Conservation (phyloP, 2,113 vertebrate species). For the Lanius ludovicianus region DNA sequence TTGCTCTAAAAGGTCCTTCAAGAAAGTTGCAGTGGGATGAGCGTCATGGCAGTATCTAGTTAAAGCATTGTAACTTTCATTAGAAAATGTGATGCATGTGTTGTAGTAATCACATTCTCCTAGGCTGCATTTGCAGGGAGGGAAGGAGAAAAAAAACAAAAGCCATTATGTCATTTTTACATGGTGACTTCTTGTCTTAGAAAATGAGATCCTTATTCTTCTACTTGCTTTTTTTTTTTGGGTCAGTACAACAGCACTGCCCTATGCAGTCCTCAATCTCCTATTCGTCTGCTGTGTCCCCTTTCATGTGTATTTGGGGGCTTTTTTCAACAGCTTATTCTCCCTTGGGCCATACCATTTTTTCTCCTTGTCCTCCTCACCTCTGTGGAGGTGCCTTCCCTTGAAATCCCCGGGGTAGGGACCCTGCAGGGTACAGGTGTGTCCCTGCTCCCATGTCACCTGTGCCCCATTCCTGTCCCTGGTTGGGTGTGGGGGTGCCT, state of each 20-base stretch:
- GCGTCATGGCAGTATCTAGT: neutral
- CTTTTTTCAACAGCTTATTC: neutral
- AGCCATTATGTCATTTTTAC: neutral
- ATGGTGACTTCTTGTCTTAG: neutral
- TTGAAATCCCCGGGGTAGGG: no score
- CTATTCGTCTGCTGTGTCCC: neutral
- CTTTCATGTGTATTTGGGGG: neutral
- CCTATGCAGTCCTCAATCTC: neutral
- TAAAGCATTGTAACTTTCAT: neutral
- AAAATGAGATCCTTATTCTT: neutral
- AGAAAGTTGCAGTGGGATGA: neutral
- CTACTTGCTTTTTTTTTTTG: neutral
- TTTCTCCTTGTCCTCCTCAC: neutral
- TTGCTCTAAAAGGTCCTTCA: neutral
- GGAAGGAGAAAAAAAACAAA: neutral
- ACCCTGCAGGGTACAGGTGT: no score
- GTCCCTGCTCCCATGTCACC: no score
- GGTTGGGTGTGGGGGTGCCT: no score
- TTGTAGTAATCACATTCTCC: neutral
- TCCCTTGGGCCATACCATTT: neutral
- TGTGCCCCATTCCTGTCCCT: no score
- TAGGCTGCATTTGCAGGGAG: neutral
- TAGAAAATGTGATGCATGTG: neutral
- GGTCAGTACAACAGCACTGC: neutral
- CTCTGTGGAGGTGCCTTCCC: no score